Percentiles rank a stretch among this genome's conserved stretches.
Conservation (phyloP, 2,113 vertebrate genomes). For the Rhinolophus ferrumequinum region DNA sequence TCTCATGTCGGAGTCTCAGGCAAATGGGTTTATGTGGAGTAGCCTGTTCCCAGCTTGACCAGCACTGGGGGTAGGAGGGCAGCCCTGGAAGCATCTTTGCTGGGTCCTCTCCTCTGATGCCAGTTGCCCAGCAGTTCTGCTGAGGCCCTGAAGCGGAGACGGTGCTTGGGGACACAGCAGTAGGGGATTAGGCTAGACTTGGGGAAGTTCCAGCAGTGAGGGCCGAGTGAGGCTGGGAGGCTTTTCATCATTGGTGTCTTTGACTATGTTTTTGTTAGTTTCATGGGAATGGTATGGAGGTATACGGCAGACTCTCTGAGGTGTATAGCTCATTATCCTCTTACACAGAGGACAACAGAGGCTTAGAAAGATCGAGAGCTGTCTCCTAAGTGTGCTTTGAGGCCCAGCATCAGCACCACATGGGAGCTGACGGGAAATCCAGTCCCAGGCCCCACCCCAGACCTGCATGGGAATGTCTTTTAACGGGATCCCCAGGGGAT, state of each 20-base stretch:
- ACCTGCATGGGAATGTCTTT: neutral
- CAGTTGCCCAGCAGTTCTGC: neutral
- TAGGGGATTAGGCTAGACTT: neutral
- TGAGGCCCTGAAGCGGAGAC: neutral
- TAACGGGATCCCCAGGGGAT: neutral
- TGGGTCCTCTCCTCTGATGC: neutral
- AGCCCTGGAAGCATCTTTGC: neutral
- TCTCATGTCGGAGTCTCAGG: neutral
- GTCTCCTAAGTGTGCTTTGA: neutral
- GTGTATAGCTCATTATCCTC: neutral
- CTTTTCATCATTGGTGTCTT: neutral
- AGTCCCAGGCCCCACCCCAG: neutral
- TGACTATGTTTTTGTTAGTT: neutral
- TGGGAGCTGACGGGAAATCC: neutral
- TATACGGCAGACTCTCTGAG: neutral
- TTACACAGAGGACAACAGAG: neutral
- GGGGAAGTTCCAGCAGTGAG: neutral
- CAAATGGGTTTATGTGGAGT: neutral
- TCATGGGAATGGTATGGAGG: neutral
- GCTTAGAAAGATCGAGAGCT: neutral
- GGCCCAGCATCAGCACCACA: neutral
- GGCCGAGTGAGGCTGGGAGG: neutral
- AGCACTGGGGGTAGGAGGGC: neutral
- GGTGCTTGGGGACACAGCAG: neutral
- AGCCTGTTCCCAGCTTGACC: neutral